phyloP scores from a whole-genome alignment of 2,113 vertebrate species.

The Sinocyclocheilus anshuiensis region DNA sequence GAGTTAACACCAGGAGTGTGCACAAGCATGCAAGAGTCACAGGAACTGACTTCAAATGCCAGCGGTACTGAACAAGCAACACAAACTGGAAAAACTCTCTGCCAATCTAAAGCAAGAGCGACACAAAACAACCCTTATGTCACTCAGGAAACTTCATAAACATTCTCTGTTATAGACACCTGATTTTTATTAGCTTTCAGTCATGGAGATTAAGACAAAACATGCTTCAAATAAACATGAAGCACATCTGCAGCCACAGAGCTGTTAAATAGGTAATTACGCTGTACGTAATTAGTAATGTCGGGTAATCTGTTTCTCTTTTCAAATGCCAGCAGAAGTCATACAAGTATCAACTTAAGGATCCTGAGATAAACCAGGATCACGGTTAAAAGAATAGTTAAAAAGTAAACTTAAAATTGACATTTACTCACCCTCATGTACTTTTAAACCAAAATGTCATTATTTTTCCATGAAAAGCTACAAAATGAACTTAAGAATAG shows the following conservation, averaged over 20 bases:
- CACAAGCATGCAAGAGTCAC: constrained; percentile 4
- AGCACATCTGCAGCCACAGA: constrained; percentile 26
- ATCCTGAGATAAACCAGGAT: background rate
- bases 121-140: constrained; percentile 5
- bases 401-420: background rate
- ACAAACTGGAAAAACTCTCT: background rate
- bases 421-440: background rate
- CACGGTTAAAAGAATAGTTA: background rate
- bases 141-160: background rate
- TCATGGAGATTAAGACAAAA: background rate
- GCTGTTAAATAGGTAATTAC: background rate
- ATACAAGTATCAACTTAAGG: background rate
- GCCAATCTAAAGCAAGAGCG: constrained; percentile 9
- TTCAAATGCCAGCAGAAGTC: background rate
- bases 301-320: background rate
- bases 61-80: background rate
- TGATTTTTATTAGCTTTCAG: constrained; percentile 21
- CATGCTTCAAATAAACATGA: constrained; percentile 18
- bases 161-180: background rate
- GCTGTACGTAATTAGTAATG: background rate
- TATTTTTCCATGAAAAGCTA: background rate
- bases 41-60: constrained; percentile 1
- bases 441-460: background rate
- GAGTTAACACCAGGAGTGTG: constrained; percentile 15
- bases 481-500: background rate